Evolutionary conservation across 2,888 invertebrate genomes (phyloP), one percentile per base, ranked within the genome.

Genomic region (Chrysolina oricalcia): DNA sequence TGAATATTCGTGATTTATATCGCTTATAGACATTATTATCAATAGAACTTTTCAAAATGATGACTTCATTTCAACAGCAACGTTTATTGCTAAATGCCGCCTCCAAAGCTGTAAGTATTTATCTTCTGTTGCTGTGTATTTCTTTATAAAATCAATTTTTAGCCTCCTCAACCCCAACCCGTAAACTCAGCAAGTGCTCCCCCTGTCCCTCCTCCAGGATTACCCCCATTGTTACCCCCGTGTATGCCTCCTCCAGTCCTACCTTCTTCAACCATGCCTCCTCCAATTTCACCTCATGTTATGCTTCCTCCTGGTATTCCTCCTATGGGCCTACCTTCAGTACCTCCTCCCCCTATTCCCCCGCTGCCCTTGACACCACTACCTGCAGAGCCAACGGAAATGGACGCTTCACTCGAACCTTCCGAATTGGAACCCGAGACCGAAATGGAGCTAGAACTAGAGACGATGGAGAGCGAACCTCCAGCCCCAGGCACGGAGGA

Each of bases 401-500:
- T 56, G 35, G 67, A 48, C 43, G 40, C 74, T n/a, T 13, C 62
- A 46, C 66, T 73, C 11, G 72, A 77, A 19, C 56, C 70, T 27
- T 50, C 70, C 21, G 69, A 69, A 23, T 41, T 46, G n/a, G 63
- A 65, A 15, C 19, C 70, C 40, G 77, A 79, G 46, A 43, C 41
- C 15, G 71, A 79, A 64, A 48, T 74, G 40, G 77, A 71, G 10
- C 17, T 66, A 17, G 76, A 80, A 27, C 21, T 59, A 27, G 78
- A 79, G 13, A 48, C 70, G 10, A 69, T 63, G 59, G 78, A 84
- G 53, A 72, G 75, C 11, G 87, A 87, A 73, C 88, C 88, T 13
- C 88, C 88, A 8, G 87, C 85, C 17, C 88, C 88, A 0, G 88
- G 88, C 17, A 88, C 88, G 4, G 88, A 88, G 78, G 88, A 87